Evolutionary conservation across 2,888 invertebrate genomes (phyloP), one percentile per base, ranked within the genome.

Genomic region (Latrodectus elegans): DNA sequence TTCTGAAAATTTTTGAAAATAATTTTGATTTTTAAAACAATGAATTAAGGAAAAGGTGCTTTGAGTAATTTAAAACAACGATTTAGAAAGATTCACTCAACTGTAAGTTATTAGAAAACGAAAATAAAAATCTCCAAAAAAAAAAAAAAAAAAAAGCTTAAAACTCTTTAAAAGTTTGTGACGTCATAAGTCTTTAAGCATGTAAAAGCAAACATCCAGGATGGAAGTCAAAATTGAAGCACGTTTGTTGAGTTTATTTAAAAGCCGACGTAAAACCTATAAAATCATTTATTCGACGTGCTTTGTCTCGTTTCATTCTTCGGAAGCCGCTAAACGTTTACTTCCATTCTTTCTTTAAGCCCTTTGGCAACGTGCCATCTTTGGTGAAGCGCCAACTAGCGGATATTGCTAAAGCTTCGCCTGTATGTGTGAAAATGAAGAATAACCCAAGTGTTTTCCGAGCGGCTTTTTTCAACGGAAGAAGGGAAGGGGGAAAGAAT

Each of bases 291-390:
- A 65, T 65, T 26, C 49, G 17, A 76, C 76, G 76, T 76, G 76
- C 12, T 9, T n/a, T 65, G 8, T 12, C 11, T 60, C 60, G 12
- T 60, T 60, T 11, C 60, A 60, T 60, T 60, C 60, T 60, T 60
- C 55, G 60, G 38, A 71, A 71, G 71, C 71, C 12, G 49, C 49
- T n/a, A 49, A 49, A 51, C 51, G 12, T 71, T 49, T 52, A 17
- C n/a, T 9, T 53, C 22, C 70, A 15, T 76, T 52, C 26, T 78
- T 78, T 68, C 78, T n/a, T 52, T 76, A 49, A 65, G 38, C 17
- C 51, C 49, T 78, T 82, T 82, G 82, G 82, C 82, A 73, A 55
- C 49, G 8, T 55, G 52, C 82, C 82, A 82, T 38, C 15, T 8
- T 15, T n/a, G 12, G 14, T 14, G 26, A 15, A 82, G 55, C 74